These are phyloP conservation scores for Spilarctia lutea DNA, from an alignment of 2,888 invertebrate species.

Conservation along the genomic window DNA sequence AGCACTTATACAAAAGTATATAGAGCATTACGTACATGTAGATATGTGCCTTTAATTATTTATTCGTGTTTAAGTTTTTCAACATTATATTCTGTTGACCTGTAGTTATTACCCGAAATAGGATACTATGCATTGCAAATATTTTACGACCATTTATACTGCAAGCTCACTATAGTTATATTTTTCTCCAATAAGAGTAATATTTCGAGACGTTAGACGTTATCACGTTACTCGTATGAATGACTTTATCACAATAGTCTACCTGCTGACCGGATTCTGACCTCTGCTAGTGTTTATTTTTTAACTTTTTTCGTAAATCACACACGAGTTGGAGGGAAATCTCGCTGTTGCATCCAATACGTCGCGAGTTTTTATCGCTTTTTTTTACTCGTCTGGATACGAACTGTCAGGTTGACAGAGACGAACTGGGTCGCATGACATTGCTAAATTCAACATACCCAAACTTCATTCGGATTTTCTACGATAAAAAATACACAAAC, in stretches of 20 bases:
- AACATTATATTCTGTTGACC: not conserved
- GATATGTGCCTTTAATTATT: not conserved
- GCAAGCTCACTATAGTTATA: not conserved
- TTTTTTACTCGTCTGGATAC: constrained; percentile 68
- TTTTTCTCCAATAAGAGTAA: not conserved
- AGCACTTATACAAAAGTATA: not conserved
- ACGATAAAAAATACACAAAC: constrained; percentile 22
- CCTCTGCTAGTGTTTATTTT: constrained; percentile 52
- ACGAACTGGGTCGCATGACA: constrained; percentile 54
- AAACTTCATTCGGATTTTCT: not conserved
- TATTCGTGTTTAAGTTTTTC: not conserved
- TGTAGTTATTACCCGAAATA: not conserved
- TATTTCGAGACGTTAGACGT: constrained; percentile 11
- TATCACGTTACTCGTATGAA: constrained; percentile 21
- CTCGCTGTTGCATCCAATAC: constrained; percentile 61
- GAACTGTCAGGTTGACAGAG: constrained; percentile 71
- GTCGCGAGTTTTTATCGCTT: constrained; percentile 67
- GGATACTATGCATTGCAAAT: not conserved
- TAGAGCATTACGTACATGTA: not conserved
- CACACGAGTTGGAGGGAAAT: constrained; percentile 73
- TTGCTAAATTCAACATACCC: constrained; percentile 3
- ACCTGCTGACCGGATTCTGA: constrained; percentile 60
- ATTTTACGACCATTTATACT: not conserved
- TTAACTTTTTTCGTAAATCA: constrained; percentile 57
- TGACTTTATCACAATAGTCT: constrained; percentile 47